Evolutionary conservation across 2,113 vertebrate species (phyloP).

Genomic region (Galeopterus variegatus): DNA sequence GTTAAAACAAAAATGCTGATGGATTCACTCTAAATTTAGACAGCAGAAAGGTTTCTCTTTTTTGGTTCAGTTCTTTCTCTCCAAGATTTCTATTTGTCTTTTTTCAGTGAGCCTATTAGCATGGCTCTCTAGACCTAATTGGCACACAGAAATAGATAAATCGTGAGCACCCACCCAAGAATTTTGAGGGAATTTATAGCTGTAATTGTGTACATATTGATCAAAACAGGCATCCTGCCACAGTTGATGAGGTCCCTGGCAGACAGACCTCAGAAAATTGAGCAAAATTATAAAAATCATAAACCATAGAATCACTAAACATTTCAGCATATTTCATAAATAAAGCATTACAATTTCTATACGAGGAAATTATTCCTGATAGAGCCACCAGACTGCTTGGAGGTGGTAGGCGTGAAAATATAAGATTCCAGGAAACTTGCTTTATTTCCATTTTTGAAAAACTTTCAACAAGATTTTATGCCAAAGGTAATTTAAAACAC

Average conservation of each 20-base stretch:
- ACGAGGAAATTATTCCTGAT: slow-evolving; percentile 66
- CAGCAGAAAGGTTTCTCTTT: slow-evolving; percentile 29
- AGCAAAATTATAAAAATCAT: slow-evolving; percentile 73
- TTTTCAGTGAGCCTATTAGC: slow-evolving; percentile 69
- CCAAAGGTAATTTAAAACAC: slow-evolving; percentile 56
- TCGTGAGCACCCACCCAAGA: slow-evolving; percentile 56
- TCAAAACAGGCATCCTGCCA: slow-evolving; percentile 73
- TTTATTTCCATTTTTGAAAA: slow-evolving; percentile 54
- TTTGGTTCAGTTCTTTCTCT: slow-evolving; percentile 52
- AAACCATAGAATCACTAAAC: slow-evolving; percentile 61
- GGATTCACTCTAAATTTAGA: slow-evolving; percentile 68
- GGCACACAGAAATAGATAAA: slow-evolving; percentile 78
- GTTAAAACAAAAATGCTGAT: slow-evolving; percentile 69
- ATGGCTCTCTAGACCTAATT: slow-evolving; percentile 68
- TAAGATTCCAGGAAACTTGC: slow-evolving; percentile 15
- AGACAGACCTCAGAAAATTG: slow-evolving; percentile 61
- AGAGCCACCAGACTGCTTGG: not conserved
- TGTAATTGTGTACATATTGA: slow-evolving; percentile 66
- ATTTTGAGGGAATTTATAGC: slow-evolving; percentile 76
- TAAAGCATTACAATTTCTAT: slow-evolving; percentile 42
- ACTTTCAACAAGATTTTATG: slow-evolving; percentile 47
- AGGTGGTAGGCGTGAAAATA: slow-evolving; percentile 15
- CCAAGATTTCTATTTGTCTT: slow-evolving; percentile 43
- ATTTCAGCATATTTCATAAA: slow-evolving; percentile 69
- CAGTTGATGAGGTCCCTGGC: slow-evolving; percentile 67